Evolutionary conservation across 1,140 invertebrate genomes (phyloP).

Genomic region (Aphis gossypii): DNA sequence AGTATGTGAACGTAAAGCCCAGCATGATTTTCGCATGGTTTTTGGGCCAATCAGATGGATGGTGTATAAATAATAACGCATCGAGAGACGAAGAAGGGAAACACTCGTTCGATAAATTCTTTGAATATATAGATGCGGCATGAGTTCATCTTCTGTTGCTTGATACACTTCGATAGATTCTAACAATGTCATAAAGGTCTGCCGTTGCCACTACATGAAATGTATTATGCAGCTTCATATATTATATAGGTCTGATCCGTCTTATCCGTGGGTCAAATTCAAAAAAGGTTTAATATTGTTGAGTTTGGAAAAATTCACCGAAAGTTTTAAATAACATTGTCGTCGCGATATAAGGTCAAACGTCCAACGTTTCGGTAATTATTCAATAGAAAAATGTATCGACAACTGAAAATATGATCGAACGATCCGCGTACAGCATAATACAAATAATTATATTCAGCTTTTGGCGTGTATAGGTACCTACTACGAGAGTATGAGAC

Average conservation of each 20-base stretch:
- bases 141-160: not conserved
- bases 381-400: not conserved
- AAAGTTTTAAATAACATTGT: not conserved
- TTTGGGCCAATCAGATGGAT: not conserved
- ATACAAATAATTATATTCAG: not conserved
- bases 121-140: not conserved
- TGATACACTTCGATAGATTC: not conserved
- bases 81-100: not conserved
- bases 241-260: not conserved
- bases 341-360: not conserved
- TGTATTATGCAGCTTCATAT: not conserved
- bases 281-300: not conserved
- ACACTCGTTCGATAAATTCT: not conserved
- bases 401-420: not conserved
- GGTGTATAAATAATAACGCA: not conserved
- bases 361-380: not conserved
- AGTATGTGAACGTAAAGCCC: too few relatives aligned
- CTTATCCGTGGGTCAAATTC: not conserved
- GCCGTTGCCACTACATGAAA: not conserved
- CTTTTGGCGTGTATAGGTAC: not conserved
- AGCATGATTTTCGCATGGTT: not conserved
- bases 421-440: not conserved
- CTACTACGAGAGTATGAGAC: not conserved
- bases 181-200: not conserved
- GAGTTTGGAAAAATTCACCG: not conserved